Evolutionary conservation across 2,113 vertebrate species (phyloP), one percentile per base, ranked within the genome.

Genomic region (Cynocephalus volans): DNA sequence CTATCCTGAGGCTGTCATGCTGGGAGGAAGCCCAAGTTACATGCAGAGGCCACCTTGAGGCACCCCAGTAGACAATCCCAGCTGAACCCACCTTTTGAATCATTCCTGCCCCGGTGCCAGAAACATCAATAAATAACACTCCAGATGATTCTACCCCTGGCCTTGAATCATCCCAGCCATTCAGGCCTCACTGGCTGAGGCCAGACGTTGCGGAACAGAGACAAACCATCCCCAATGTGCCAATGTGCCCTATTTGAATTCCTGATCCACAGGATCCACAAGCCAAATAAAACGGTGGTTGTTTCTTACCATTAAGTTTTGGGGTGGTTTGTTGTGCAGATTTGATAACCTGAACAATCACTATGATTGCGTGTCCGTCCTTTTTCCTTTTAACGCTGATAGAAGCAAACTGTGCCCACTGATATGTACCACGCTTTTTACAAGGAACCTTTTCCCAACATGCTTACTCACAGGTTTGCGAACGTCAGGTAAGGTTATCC

Each of bases 401-500:
- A 33, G 72, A 76, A 54, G 60, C 41, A 56, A 62, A 69, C 28
- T 24, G 14, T 19, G 8, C 48, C 79, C 31, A 70, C 7, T 58
- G 50, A 41, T 72, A 26, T n/a, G 19, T 4, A 41, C 15, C 2
- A 4, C 26, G 26, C 18, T 84, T 89, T 82, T 48, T 28, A 73
- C 6, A 77, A 79, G 56, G 64, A 18, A 73, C 10, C 24, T 3
- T 5, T 72, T 81, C 54, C 0, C 76, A 81, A 82, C 87, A 85
- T 0, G 17, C 17, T 77, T 97, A 98, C 99, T 99, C 90, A 99
- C 99, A 94, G 99, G 98, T 98, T 99, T 99, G 96, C 99, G 99
- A 98, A 99, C 99, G 0, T 99, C 99, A 0, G 99, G 99, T 70
- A 99, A 98, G 3, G 99, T 99, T 41, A 98, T 92, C 99, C 99